These are phyloP conservation scores for Encarsia formosa DNA, from an alignment of 2,888 invertebrate genomes.

Conservation along the genomic window DNA sequence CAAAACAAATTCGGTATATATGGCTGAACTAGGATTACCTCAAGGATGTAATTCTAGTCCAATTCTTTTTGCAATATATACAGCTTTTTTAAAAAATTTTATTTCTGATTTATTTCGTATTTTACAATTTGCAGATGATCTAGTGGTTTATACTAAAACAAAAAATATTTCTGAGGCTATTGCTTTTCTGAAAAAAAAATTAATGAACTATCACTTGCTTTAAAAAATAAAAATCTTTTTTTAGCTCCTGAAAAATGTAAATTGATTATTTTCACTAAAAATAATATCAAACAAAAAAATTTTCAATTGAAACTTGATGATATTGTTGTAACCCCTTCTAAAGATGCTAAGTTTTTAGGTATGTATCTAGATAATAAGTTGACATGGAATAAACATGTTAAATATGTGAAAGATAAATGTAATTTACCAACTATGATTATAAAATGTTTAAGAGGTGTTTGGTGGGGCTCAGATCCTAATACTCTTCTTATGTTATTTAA, in stretches of 20 bases:
- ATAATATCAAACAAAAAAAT: background rate
- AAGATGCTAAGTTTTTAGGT: background rate
- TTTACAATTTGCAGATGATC: background rate
- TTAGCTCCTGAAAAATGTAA: too few relatives aligned
- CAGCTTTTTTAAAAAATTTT: background rate
- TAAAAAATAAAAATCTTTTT: background rate
- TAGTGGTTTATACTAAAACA: background rate
- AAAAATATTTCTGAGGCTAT: background rate
- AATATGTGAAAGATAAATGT: constrained; percentile 8
- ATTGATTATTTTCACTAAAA: background rate
- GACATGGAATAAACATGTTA: constrained; percentile 13
- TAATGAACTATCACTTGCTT: background rate
- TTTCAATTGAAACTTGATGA: background rate
- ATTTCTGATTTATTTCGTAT: background rate
- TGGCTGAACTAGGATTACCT: background rate
- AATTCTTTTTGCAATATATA: background rate
- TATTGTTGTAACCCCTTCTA: background rate
- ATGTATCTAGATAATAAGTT: constrained; percentile 2
- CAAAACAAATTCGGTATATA: background rate
- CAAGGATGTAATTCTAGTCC: background rate
- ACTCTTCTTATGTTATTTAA: constrained; percentile 15
- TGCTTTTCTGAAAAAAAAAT: background rate
- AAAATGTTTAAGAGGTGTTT: constrained; percentile 18
- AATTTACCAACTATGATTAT: constrained; percentile 14
- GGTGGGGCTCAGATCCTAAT: constrained; percentile 26